Evolutionary conservation across 2,797 vertebrate species (phyloP), one percentile per base, ranked within the genome.

Genomic region (Myiotriccus ornatus): DNA sequence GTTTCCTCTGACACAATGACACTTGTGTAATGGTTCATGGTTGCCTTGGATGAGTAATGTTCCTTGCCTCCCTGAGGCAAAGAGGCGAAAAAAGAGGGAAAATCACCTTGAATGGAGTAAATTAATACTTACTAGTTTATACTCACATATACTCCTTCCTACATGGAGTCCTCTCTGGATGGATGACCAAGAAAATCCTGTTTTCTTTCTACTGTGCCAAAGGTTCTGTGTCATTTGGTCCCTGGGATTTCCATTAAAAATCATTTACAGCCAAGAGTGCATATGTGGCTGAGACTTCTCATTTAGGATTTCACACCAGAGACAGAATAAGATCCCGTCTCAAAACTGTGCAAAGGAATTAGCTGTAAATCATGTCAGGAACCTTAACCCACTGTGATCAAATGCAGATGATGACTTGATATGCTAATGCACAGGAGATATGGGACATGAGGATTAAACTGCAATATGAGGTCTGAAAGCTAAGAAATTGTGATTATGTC

Each of bases 341-440:
- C 49, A 63, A 68, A 89, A 68, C 0, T 56, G 39, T 30, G 68
- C 28, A 57, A 39, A 56, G 55, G 50, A 89, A 62, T 75, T 84
- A 75, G 30, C 21, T 79, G 67, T 60, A 91, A 90, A 81, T 39
- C 59, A 39, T 57, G 15, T 60, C 84, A 67, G 21, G 8, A 55
- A 78, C 75, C n/a, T 64, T 69, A 86, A 88, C 34, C 14, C 63
- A 43, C 78, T 64, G 57, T 44, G 55, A 77, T 65, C 59, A 79
- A 57, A 56, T 49, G 43, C 62, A 81, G 56, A 49, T 69, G 62
- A 87, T 43, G 50, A 69, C 27, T 62, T 60, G 67, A 82, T 55
- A 90, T 21, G 50, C 39, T 86, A 79, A 96, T 63, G 10, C 62
- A 84, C 60, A 52, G 32, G 34, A 70, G 57, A 84, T 41, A 59